phyloP scores from a whole-genome alignment of 2,888 invertebrate species.

The Oligia latruncula region DNA sequence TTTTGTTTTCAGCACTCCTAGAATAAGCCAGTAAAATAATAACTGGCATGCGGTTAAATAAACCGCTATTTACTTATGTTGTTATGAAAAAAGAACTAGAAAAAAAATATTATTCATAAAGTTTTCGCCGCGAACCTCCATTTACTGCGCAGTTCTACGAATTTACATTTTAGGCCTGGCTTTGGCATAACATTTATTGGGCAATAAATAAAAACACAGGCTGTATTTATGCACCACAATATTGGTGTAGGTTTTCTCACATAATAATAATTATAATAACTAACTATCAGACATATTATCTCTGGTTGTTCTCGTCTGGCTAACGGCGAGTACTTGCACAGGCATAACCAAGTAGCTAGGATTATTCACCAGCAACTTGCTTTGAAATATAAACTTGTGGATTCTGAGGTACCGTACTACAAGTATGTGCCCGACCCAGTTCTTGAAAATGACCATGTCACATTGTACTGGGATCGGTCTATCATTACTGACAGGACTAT shows the following conservation, averaged over 20 bases:
- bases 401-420: too few relatives aligned
- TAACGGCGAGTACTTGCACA: too few relatives aligned
- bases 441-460: too few relatives aligned
- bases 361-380: too few relatives aligned
- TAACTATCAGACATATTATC: too few relatives aligned
- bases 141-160: conserved; percentile 23
- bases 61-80: neutral
- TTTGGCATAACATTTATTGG: conserved; percentile 33
- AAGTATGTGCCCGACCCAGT: too few relatives aligned
- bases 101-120: conserved; percentile 20
- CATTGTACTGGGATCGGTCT: too few relatives aligned
- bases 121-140: conserved; percentile 15
- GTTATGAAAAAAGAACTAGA: neutral
- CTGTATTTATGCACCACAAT: conserved; percentile 22
- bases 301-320: too few relatives aligned
- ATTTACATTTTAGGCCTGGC: conserved; percentile 33
- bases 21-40: neutral
- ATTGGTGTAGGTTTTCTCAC: neutral
- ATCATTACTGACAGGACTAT: too few relatives aligned
- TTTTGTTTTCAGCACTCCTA: neutral
- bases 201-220: conserved; percentile 34
- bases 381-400: too few relatives aligned
- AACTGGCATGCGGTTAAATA: neutral
- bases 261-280: neutral
- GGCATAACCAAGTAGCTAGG: too few relatives aligned